These are phyloP conservation scores for Cephalopholis sonnerati DNA, from an alignment of 2,113 vertebrate species.

Conservation along the genomic window DNA sequence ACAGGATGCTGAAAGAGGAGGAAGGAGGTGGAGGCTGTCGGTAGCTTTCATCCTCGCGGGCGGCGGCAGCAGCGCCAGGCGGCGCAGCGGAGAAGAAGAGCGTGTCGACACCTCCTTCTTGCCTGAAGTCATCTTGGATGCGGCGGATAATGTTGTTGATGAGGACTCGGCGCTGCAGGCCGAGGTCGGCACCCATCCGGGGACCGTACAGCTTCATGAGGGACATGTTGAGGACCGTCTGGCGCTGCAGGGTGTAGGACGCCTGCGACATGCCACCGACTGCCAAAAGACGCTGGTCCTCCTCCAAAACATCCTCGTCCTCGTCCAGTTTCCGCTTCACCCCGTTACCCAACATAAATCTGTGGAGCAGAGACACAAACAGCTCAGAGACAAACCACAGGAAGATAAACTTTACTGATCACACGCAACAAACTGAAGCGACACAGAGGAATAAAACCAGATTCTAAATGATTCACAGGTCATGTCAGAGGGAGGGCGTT, in stretches of 20 bases:
- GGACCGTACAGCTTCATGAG: slow-evolving; percentile 93
- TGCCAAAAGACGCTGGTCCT: slow-evolving; percentile 83
- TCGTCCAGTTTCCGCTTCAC: slow-evolving; percentile 93
- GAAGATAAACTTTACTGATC: not conserved
- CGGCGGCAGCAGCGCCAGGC: slow-evolving; percentile 66
- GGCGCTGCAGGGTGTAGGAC: slow-evolving; percentile 92
- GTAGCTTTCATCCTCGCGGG: slow-evolving; percentile 75
- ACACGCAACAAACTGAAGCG: not conserved
- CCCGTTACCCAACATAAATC: slow-evolving; percentile 95
- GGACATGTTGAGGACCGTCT: slow-evolving; percentile 95
- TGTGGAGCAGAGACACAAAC: slow-evolving; percentile 66
- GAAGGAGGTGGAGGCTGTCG: slow-evolving; percentile 75
- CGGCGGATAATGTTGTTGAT: slow-evolving; percentile 93
- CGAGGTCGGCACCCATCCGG: slow-evolving; percentile 85
- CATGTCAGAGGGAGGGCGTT: too few relatives aligned
- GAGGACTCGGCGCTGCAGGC: slow-evolving; percentile 91
- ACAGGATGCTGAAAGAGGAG: slow-evolving; percentile 53
- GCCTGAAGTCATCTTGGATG: slow-evolving; percentile 91
- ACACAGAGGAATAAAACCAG: too few relatives aligned
- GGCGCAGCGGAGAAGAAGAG: slow-evolving; percentile 81
- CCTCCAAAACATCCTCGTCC: slow-evolving; percentile 91
- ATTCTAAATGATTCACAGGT: too few relatives aligned
- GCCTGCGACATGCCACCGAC: slow-evolving; percentile 81
- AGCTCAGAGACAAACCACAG: not conserved
- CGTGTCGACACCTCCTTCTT: slow-evolving; percentile 88